Evolutionary conservation across 2,888 invertebrate species (phyloP).

Genomic region (Gymnocheta viridis): DNA sequence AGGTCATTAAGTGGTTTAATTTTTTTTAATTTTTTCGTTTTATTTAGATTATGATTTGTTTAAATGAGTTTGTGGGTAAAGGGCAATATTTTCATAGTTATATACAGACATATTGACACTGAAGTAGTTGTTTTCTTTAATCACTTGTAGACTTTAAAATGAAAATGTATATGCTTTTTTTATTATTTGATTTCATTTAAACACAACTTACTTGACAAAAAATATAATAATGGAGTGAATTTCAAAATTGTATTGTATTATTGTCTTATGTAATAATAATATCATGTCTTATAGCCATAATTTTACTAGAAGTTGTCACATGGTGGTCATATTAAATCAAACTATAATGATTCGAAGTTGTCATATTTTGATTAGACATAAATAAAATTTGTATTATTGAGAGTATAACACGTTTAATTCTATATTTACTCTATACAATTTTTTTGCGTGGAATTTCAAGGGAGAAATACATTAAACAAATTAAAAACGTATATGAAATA

Average conservation of each 20-base stretch:
- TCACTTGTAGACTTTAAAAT: background rate
- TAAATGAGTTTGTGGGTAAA: slow-evolving; percentile 40
- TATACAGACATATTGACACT: slow-evolving; percentile 44
- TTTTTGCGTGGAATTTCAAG: too few relatives aligned
- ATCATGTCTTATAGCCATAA: too few relatives aligned
- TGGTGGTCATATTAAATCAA: too few relatives aligned
- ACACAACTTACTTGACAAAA: background rate
- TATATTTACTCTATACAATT: too few relatives aligned
- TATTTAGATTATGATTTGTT: slow-evolving; percentile 3
- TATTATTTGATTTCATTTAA: background rate
- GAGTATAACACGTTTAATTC: too few relatives aligned
- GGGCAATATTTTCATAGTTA: slow-evolving; percentile 22
- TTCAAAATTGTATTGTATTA: background rate
- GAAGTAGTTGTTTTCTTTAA: slow-evolving; percentile 9
- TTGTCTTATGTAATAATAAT: too few relatives aligned
- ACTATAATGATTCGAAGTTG: too few relatives aligned
- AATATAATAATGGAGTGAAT: background rate
- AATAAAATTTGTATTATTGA: too few relatives aligned
- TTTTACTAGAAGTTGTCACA: too few relatives aligned
- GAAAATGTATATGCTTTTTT: background rate
- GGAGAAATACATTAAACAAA: too few relatives aligned
- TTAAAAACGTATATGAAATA: too few relatives aligned
- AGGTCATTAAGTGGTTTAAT: slow-evolving; percentile 60
- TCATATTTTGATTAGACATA: too few relatives aligned
- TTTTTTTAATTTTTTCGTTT: background rate